phyloP scores from a whole-genome alignment of 2,797 vertebrate species.

The Carduelis carduelis region DNA sequence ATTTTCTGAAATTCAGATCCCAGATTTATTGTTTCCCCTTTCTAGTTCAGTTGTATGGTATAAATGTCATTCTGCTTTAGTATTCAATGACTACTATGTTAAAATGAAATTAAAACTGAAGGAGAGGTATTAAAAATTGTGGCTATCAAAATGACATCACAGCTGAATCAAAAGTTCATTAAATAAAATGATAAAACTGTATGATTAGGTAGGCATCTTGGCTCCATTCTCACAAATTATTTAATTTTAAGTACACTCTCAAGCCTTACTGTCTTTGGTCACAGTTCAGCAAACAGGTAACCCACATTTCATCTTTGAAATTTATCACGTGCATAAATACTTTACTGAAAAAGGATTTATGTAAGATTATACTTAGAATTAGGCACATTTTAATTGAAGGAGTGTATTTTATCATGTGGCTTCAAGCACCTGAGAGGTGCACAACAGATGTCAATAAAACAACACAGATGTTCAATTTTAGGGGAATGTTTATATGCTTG shows the following conservation, averaged over 20 bases:
- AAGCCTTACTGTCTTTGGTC: background rate
- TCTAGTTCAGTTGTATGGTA: background rate
- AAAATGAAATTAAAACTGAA: background rate
- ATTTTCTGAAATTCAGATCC: background rate
- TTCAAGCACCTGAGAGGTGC: background rate
- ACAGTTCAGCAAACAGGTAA: background rate
- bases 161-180: background rate
- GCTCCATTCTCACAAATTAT: background rate
- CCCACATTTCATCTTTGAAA: background rate
- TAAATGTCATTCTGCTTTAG: background rate
- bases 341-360: background rate
- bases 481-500: background rate
- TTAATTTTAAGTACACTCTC: background rate
- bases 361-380: background rate
- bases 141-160: background rate
- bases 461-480: background rate
- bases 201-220: background rate
- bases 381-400: background rate
- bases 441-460: background rate
- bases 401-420: background rate
- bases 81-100: background rate
- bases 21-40: background rate
- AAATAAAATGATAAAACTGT: background rate
- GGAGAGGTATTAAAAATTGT: background rate
- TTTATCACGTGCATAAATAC: background rate